Evolutionary conservation across 1,140 invertebrate species (phyloP).

Genomic region (Protaetia brevitarsis): DNA sequence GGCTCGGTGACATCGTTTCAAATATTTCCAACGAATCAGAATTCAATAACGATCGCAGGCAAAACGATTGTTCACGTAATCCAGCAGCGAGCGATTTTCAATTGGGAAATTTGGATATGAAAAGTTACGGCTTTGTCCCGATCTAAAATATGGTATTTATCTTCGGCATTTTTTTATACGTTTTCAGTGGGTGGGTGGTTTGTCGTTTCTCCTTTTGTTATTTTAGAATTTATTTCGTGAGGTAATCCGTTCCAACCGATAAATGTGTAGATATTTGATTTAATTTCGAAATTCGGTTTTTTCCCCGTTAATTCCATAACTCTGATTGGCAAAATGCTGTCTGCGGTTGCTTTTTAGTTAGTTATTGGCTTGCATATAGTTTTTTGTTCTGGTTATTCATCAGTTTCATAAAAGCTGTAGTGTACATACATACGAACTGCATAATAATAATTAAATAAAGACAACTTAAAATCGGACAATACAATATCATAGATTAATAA

Average conservation of each 20-base stretch:
- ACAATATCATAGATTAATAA: too few relatives aligned
- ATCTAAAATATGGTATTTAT: background rate
- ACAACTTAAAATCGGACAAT: too few relatives aligned
- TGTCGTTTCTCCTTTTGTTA: background rate
- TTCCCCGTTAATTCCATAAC: too few relatives aligned
- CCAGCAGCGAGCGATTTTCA: background rate
- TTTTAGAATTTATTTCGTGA: background rate
- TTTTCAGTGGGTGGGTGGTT: background rate
- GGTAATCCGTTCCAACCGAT: background rate
- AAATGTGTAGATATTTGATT: background rate
- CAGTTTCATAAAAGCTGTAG: too few relatives aligned
- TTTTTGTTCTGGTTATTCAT: too few relatives aligned
- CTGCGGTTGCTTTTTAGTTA: too few relatives aligned
- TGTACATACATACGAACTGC: too few relatives aligned
- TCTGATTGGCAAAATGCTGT: too few relatives aligned
- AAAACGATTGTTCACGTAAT: constrained; percentile 7
- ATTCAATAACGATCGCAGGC: constrained; percentile 24
- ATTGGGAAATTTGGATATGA: constrained; percentile 13
- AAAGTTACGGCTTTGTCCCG: background rate
- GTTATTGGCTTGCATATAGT: too few relatives aligned
- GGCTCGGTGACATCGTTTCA: constrained; percentile 33
- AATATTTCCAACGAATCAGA: constrained; percentile 39
- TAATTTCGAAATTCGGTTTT: too few relatives aligned
- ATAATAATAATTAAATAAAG: too few relatives aligned
- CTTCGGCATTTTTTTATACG: background rate